These are phyloP conservation scores for Meandrina meandrites DNA, from an alignment of 92 coral and sea anemone genomes.

Conservation along the genomic window DNA sequence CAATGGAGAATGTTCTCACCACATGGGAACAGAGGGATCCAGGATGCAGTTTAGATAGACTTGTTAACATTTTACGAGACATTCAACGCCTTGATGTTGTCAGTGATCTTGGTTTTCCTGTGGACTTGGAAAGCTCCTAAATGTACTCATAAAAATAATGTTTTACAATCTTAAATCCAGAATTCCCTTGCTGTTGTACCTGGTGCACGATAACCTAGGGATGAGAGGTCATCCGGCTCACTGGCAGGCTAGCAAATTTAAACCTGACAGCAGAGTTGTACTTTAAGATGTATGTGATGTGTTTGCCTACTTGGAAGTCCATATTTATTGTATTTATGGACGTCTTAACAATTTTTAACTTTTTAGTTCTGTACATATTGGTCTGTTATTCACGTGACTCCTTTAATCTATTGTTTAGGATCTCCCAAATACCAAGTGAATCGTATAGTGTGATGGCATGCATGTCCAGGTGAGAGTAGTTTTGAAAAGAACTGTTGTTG, in stretches of 20 bases:
- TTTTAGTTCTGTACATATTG: neutral
- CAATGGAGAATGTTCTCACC: conserved; percentile 69
- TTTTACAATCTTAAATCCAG: neutral
- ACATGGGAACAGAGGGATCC: conserved; percentile 85
- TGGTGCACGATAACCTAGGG: neutral
- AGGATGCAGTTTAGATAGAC: conserved; percentile 56
- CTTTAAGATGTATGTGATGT: neutral
- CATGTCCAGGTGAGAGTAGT: too few relatives aligned
- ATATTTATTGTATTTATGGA: neutral
- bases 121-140: conserved; percentile 2
- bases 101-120: conserved; percentile 56
- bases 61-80: conserved; percentile 56
- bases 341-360: neutral
- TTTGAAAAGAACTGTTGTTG: too few relatives aligned
- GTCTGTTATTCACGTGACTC: neutral
- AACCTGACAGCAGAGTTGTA: neutral
- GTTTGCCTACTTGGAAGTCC: neutral
- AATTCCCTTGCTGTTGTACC: neutral
- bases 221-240: neutral
- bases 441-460: too few relatives aligned
- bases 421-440: too few relatives aligned
- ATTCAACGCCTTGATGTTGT: conserved; percentile 76
- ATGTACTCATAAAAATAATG: neutral
- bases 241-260: neutral
- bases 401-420: neutral